Evolutionary conservation across 1,140 invertebrate genomes (phyloP).

Genomic region (Zaprionus kolodkinae): DNA sequence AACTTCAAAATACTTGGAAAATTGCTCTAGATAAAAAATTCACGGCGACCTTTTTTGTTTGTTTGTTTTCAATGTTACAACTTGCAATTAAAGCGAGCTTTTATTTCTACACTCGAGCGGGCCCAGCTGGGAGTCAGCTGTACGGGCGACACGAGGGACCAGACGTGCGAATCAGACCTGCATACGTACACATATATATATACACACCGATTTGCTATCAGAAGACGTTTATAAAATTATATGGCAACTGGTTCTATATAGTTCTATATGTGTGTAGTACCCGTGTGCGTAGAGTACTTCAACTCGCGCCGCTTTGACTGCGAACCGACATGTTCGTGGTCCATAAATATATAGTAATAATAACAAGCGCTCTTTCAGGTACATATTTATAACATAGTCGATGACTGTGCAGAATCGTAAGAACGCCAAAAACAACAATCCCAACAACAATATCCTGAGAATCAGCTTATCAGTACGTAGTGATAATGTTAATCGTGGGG

Average conservation of each 20-base stretch:
- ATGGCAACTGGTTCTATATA: constrained; percentile 9
- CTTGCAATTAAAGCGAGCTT: constrained; percentile 57
- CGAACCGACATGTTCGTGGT: constrained; percentile 11
- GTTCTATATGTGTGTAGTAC: neutral
- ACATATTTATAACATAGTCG: constrained; percentile 38
- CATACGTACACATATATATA: neutral
- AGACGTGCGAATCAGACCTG: neutral
- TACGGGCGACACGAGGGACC: neutral
- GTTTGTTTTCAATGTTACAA: constrained; percentile 59
- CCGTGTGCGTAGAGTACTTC: neutral
- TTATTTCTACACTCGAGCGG: constrained; percentile 15
- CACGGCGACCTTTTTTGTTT: constrained; percentile 22
- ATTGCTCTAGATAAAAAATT: constrained; percentile 43
- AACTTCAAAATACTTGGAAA: constrained; percentile 11
- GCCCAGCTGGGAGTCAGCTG: constrained; percentile 7
- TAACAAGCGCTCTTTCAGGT: constrained; percentile 22
- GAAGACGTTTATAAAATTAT: constrained; percentile 28
- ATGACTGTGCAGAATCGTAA: constrained; percentile 48
- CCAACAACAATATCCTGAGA: constrained; percentile 47
- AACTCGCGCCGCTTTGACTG: constrained; percentile 23
- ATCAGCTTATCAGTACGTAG: constrained; percentile 49
- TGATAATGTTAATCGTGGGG: constrained; percentile 57
- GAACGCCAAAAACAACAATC: constrained; percentile 1
- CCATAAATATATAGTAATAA: constrained; percentile 15
- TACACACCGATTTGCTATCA: constrained; percentile 27